A percentile compares a stretch with the other conserved stretches of the same genome.
These are phyloP conservation scores for Notarius lentiginosus DNA, from an alignment of 2,113 vertebrate genomes.

Conservation along the genomic window DNA sequence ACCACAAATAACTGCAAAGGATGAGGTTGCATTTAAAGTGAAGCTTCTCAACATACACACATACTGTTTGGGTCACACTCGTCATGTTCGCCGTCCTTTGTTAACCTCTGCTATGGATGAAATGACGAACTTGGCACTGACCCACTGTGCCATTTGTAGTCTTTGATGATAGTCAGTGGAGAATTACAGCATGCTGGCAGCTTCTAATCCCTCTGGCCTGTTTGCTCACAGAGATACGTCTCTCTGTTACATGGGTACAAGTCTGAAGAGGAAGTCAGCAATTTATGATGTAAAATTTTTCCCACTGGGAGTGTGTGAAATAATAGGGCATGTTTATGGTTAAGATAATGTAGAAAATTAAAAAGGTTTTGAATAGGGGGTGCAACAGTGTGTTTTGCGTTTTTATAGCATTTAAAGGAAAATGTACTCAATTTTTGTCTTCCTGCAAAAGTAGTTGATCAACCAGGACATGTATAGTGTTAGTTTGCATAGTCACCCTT, in stretches of 20 bases:
- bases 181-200: constrained; percentile 6
- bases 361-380: background rate
- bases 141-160: background rate
- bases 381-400: background rate
- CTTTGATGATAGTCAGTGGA: constrained; percentile 6
- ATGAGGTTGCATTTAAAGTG: background rate
- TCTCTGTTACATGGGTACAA: background rate
- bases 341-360: background rate
- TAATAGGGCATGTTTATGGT: background rate
- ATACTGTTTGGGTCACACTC: background rate
- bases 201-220: constrained; percentile 3
- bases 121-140: constrained; percentile 15
- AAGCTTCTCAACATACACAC: background rate
- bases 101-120: constrained; percentile 22
- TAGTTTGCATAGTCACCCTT: background rate
- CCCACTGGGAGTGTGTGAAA: background rate
- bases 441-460: background rate
- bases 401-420: background rate
- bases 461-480: background rate
- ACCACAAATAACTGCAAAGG: background rate
- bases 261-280: constrained; percentile 7
- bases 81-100: background rate
- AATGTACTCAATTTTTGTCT: background rate
- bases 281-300: background rate
- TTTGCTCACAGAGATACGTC: constrained; percentile 4